Evolutionary conservation across 2,888 invertebrate genomes (phyloP).

Genomic region (Eubasilissa splendida): DNA sequence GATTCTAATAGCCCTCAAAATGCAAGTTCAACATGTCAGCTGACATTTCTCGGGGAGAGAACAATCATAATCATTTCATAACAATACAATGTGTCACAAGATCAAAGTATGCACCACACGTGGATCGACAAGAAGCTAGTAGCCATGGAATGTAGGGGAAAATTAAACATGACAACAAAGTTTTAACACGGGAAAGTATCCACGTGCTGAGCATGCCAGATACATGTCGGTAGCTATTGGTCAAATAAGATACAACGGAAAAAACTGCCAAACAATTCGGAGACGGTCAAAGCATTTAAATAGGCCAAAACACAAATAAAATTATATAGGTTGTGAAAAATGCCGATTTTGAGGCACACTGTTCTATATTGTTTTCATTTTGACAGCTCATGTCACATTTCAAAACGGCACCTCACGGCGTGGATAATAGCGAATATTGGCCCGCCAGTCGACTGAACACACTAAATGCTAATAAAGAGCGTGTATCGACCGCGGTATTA

Average conservation of each 20-base stretch:
- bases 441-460: slow-evolving; percentile 16
- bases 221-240: slow-evolving; percentile 2
- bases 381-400: slow-evolving; percentile 52
- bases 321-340: slow-evolving; percentile 43
- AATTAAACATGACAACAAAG: slow-evolving; percentile 11
- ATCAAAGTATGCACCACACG: background rate
- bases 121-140: background rate
- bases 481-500: slow-evolving; percentile 32
- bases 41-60: slow-evolving; percentile 4
- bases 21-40: slow-evolving; percentile 23
- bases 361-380: slow-evolving; percentile 49
- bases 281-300: background rate
- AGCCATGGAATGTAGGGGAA: background rate
- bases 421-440: slow-evolving; percentile 32
- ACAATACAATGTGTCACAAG: slow-evolving; percentile 23
- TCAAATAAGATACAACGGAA: background rate
- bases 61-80: background rate
- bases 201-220: slow-evolving; percentile 35
- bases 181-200: background rate
- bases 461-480: slow-evolving; percentile 2
- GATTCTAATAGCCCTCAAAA: slow-evolving; percentile 9
- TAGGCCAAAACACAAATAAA: background rate
- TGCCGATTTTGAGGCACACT: slow-evolving; percentile 21
- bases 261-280: slow-evolving; percentile 4
- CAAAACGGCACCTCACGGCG: slow-evolving; percentile 34